phyloP scores from a whole-genome alignment of 2,888 invertebrate genomes.

The Liodrosophila aerea region DNA sequence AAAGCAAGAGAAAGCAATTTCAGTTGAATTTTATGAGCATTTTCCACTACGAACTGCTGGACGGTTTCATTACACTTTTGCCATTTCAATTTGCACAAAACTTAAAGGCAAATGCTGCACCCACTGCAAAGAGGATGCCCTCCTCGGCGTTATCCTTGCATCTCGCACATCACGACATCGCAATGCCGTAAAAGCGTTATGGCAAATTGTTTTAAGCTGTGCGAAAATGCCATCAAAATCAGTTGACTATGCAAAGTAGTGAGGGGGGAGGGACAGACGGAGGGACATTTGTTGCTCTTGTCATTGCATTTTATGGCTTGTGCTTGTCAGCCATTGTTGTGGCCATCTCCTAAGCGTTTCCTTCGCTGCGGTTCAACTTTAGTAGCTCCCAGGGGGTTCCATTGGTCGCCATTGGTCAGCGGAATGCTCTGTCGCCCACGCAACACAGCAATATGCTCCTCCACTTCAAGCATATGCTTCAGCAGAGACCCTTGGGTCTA shows the following conservation, averaged over 20 bases:
- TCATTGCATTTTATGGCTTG: constrained; percentile 75
- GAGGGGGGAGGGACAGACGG: not conserved
- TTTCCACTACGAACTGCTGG: constrained; percentile 43
- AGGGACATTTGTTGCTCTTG: constrained; percentile 59
- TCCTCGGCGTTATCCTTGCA: not conserved
- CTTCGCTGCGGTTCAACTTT: constrained; percentile 36
- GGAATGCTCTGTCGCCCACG: constrained; percentile 15
- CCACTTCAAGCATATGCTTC: constrained; percentile 31
- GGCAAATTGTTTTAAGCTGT: constrained; percentile 76
- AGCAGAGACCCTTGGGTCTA: not conserved
- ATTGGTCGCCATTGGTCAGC: constrained; percentile 37
- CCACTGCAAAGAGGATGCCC: not conserved
- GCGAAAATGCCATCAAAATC: constrained; percentile 77
- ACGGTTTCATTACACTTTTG: constrained; percentile 42
- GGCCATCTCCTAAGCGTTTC: constrained; percentile 50
- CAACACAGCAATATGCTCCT: not conserved
- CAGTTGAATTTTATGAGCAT: constrained; percentile 70
- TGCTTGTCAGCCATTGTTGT: constrained; percentile 75
- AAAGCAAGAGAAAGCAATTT: constrained; percentile 75
- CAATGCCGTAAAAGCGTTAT: constrained; percentile 69
- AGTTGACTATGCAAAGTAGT: constrained; percentile 76
- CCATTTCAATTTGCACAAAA: constrained; percentile 66
- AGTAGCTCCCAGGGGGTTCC: constrained; percentile 36
- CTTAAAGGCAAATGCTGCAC: constrained; percentile 36
- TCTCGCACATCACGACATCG: constrained; percentile 63